Percentiles rank a stretch among this genome's conserved stretches.
These are phyloP conservation scores for Amyelois transitella DNA, from an alignment of 1,140 invertebrate genomes.

Conservation along the genomic window DNA sequence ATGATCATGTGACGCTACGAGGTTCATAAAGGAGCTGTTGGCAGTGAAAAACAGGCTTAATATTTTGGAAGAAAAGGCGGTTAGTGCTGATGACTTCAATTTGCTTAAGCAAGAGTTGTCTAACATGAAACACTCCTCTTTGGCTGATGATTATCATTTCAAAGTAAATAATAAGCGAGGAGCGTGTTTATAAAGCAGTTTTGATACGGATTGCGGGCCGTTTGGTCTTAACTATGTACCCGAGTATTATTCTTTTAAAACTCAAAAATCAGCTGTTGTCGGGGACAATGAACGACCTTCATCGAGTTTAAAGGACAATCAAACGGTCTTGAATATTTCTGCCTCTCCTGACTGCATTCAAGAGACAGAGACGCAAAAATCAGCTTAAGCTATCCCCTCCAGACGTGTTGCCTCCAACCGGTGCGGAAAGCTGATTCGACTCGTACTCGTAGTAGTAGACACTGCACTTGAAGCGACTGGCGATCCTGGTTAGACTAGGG, in stretches of 20 bases:
- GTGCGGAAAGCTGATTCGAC: too few species aligned
- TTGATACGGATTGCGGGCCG: background rate
- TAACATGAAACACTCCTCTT: background rate
- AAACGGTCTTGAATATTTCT: too few species aligned
- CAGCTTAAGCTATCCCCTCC: too few species aligned
- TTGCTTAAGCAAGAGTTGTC: background rate
- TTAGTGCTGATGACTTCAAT: background rate
- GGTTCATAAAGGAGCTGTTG: constrained; percentile 8
- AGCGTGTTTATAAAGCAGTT: background rate
- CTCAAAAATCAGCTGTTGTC: too few species aligned
- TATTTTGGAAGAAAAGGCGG: background rate
- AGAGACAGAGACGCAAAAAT: too few species aligned
- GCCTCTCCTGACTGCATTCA: too few species aligned
- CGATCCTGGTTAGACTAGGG: too few species aligned
- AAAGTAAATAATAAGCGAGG: constrained; percentile 1
- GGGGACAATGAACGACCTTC: too few species aligned
- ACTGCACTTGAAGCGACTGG: too few species aligned
- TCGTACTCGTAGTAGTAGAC: too few species aligned
- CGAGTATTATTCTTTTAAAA: background rate
- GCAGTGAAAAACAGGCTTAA: background rate
- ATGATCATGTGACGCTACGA: constrained; percentile 11
- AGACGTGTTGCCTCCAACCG: too few species aligned
- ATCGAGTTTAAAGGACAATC: too few species aligned
- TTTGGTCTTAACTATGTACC: background rate
- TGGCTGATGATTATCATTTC: background rate